Conservation (phyloP, 2,888 invertebrate genomes). For the Andricus curvator region DNA sequence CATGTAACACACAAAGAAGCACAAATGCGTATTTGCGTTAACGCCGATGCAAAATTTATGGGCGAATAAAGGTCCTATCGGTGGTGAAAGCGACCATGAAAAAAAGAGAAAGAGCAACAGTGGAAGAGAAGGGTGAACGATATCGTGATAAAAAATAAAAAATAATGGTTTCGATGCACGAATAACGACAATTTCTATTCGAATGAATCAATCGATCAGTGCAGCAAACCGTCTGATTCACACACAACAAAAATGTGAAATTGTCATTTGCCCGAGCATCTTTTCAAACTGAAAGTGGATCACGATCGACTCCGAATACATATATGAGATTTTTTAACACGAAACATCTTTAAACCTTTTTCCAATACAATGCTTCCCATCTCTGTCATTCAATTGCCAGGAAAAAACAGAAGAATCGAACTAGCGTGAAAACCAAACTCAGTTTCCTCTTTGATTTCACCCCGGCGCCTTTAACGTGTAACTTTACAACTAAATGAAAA, state of each 20-base stretch:
- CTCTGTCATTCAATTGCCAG: neutral
- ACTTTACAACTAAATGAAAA: too few species aligned
- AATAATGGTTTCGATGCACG: neutral
- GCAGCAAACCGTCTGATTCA: neutral
- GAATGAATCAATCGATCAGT: neutral
- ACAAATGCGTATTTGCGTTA: conserved; percentile 47
- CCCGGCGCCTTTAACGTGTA: too few species aligned
- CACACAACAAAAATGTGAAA: neutral
- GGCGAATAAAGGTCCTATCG: conserved; percentile 66
- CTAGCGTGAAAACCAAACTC: neutral
- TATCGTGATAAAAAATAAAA: neutral
- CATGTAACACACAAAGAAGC: neutral
- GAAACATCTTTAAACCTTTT: neutral
- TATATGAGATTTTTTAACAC: neutral
- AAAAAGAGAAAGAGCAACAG: conserved; percentile 51
- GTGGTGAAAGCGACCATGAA: conserved; percentile 52
- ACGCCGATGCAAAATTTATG: conserved; percentile 66
- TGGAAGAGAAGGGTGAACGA: neutral
- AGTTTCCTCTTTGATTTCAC: too few species aligned
- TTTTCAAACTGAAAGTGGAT: neutral
- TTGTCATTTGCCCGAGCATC: neutral
- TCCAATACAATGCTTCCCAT: neutral
- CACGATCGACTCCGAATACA: neutral
- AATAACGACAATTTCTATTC: neutral
- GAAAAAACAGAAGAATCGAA: neutral